phyloP scores from a whole-genome alignment of 1,140 invertebrate species.

The Pseudomyrmex flavicornis region DNA sequence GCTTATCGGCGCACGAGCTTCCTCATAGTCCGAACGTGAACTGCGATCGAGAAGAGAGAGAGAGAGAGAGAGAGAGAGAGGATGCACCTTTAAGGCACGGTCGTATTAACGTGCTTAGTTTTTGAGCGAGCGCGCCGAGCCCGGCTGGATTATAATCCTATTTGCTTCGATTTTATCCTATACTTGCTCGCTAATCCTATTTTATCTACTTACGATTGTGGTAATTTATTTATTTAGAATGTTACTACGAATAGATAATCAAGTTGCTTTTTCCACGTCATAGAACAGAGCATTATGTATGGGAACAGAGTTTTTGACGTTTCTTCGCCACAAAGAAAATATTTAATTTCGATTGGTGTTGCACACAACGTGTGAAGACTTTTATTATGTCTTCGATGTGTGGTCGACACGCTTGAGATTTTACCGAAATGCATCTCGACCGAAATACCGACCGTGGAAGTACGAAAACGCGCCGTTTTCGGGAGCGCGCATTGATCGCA shows the following conservation, averaged over 20 bases:
- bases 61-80: background rate
- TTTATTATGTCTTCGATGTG: background rate
- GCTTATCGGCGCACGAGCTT: slow-evolving; percentile 58
- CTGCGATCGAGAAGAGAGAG: slow-evolving; percentile 9
- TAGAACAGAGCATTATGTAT: background rate
- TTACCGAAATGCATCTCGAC: background rate
- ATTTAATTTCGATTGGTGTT: slow-evolving; percentile 7
- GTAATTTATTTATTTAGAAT: slow-evolving; percentile 3
- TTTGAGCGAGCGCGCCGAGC: too few relatives aligned
- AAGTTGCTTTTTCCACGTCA: too few relatives aligned
- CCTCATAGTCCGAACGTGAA: slow-evolving; percentile 27
- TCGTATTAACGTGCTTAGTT: background rate
- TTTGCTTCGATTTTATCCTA: background rate
- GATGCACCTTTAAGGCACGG: slow-evolving; percentile 22
- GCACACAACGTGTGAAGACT: background rate
- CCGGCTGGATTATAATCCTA: background rate
- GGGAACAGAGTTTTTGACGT: background rate
- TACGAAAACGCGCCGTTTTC: slow-evolving; percentile 4
- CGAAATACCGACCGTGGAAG: background rate
- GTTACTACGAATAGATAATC: too few relatives aligned
- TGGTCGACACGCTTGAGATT: background rate
- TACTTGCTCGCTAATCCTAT: background rate
- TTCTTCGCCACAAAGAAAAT: background rate
- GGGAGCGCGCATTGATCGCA: slow-evolving; percentile 31
- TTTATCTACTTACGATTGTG: background rate